Evolutionary conservation across 2,888 invertebrate species (phyloP).

Genomic region (Drosophila fungiperda): DNA sequence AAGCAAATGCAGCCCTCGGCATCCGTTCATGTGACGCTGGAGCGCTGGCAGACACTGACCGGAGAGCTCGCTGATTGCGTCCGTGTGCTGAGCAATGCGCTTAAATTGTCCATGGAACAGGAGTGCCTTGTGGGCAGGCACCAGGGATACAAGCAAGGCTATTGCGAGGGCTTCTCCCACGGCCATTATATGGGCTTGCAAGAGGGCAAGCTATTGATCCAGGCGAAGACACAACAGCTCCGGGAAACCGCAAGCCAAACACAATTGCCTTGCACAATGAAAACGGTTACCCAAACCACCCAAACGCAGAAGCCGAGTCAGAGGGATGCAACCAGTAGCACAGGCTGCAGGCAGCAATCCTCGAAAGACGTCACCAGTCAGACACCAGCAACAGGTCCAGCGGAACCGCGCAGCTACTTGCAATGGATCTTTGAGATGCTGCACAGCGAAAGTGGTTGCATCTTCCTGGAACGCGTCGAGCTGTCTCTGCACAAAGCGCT

Average conservation of each 20-base stretch:
- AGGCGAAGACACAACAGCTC: neutral
- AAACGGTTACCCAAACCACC: neutral
- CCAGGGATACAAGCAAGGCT: constrained; percentile 61
- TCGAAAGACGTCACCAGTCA: constrained; percentile 12
- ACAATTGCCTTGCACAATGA: neutral
- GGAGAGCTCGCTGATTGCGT: constrained; percentile 50
- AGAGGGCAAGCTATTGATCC: constrained; percentile 44
- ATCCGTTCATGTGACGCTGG: constrained; percentile 19
- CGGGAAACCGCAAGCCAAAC: constrained; percentile 29
- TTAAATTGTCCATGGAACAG: constrained; percentile 66
- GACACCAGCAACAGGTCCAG: neutral
- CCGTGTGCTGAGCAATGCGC: constrained; percentile 54
- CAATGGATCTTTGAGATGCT: constrained; percentile 84
- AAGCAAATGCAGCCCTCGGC: constrained; percentile 19
- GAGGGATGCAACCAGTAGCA: constrained; percentile 10
- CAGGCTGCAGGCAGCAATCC: neutral
- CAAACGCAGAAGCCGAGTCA: constrained; percentile 15
- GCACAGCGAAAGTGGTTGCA: constrained; percentile 77
- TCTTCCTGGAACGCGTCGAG: constrained; percentile 83
- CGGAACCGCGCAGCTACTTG: constrained; percentile 69
- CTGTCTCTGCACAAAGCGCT: constrained; percentile 78
- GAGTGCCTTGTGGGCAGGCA: constrained; percentile 57
- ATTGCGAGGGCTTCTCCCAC: constrained; percentile 62
- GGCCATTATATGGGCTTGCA: constrained; percentile 66
- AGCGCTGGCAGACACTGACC: constrained; percentile 31